Conservation (phyloP, 2,113 vertebrate species). For the Coptodon rendalli region DNA sequence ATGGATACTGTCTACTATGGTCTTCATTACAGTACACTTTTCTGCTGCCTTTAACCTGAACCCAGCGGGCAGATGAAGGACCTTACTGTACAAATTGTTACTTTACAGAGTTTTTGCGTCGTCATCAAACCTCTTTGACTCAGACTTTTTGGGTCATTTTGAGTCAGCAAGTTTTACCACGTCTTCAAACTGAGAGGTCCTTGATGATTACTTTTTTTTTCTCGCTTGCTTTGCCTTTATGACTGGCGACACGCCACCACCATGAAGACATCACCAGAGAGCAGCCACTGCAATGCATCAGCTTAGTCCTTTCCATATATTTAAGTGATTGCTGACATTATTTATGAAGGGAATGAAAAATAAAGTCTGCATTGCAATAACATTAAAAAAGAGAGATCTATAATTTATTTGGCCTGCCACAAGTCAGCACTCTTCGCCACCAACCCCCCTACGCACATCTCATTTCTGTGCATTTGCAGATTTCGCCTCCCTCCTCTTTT, state of each 20-base stretch:
- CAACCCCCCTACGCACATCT: neutral
- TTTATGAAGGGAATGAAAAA: constrained; percentile 63
- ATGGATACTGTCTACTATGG: neutral
- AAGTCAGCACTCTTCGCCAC: constrained; percentile 21
- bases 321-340: constrained; percentile 61
- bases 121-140: constrained; percentile 20
- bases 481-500: constrained; percentile 1
- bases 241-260: constrained; percentile 33
- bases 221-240: constrained; percentile 9
- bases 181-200: constrained; percentile 32
- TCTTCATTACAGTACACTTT: neutral
- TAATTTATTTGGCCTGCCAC: constrained; percentile 52
- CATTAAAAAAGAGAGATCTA: constrained; percentile 22
- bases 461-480: constrained; percentile 40
- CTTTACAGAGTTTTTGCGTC: neutral
- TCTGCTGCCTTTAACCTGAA: neutral
- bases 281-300: constrained; percentile 34
- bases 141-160: neutral
- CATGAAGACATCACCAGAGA: constrained; percentile 30
- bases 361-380: constrained; percentile 53
- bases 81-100: neutral
- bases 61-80: neutral
- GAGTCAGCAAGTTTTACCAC: constrained; percentile 39
- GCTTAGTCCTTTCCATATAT: constrained; percentile 19
- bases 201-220: constrained; percentile 20